These are phyloP conservation scores for Oreochromis niloticus DNA, from an alignment of 2,113 vertebrate genomes.

Conservation along the genomic window DNA sequence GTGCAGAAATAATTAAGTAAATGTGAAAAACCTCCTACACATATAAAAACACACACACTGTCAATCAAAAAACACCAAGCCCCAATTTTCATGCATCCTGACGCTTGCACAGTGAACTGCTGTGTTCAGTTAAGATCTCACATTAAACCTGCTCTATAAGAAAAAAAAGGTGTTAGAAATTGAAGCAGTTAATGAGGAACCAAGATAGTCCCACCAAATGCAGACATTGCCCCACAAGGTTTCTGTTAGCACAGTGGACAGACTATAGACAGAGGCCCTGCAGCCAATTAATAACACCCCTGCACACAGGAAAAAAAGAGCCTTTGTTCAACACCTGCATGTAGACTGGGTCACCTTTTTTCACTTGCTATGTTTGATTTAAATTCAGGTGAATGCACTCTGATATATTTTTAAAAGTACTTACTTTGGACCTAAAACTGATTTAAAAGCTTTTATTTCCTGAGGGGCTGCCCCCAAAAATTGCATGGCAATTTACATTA, in stretches of 20 bases:
- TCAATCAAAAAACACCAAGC: background rate
- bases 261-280: background rate
- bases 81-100: background rate
- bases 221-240: background rate
- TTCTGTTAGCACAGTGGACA: conserved; percentile 4
- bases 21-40: conserved; percentile 23
- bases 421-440: background rate
- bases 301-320: conserved; percentile 2
- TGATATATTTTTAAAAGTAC: background rate
- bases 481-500: background rate
- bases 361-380: background rate
- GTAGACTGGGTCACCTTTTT: background rate
- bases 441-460: background rate
- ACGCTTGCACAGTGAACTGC: background rate
- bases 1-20: conserved; percentile 17
- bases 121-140: background rate
- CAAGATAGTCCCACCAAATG: background rate
- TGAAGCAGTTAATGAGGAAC: background rate
- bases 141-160: background rate
- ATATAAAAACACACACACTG: background rate
- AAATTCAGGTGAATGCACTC: background rate
- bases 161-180: background rate
- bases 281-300: conserved; percentile 5
- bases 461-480: background rate
- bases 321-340: conserved; percentile 23